Evolutionary conservation across 2,113 vertebrate species (phyloP).

Genomic region (Elaphurus davidianus): DNA sequence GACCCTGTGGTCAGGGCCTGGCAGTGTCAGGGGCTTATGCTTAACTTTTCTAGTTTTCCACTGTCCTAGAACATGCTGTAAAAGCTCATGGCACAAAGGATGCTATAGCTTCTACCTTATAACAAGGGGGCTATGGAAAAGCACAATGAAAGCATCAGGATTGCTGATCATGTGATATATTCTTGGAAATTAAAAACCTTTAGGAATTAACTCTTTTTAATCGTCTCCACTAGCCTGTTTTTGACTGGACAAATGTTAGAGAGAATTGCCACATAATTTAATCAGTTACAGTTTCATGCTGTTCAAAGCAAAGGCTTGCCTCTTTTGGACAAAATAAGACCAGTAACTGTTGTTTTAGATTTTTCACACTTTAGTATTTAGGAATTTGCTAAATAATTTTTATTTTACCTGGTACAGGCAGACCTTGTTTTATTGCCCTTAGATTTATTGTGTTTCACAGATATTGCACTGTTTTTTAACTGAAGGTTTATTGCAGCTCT

Average conservation of each 20-base stretch:
- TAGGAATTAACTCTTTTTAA: background rate
- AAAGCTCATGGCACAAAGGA: background rate
- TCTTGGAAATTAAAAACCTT: background rate
- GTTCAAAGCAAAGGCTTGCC: constrained; percentile 99
- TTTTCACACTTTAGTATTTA: background rate
- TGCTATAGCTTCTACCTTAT: background rate
- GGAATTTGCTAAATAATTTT: background rate
- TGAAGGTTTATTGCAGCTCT: background rate
- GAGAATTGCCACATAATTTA: constrained; percentile 98
- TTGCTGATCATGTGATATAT: accelerated
- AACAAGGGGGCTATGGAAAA: background rate
- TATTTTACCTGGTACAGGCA: background rate
- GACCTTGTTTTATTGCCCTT: background rate
- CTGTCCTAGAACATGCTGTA: accelerated
- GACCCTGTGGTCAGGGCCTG: accelerated
- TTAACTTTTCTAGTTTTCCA: accelerated
- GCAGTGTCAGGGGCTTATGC: accelerated
- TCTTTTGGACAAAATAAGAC: constrained; percentile 96
- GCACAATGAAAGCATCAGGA: accelerated
- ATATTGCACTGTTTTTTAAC: background rate
- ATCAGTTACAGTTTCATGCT: constrained; percentile 97
- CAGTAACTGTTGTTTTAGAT: constrained; percentile 85
- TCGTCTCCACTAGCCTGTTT: constrained; percentile 84
- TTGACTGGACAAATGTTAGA: constrained; percentile 96
- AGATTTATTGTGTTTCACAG: background rate